Conservation (phyloP, 2,113 vertebrate genomes). For the Neoarius graeffei region DNA sequence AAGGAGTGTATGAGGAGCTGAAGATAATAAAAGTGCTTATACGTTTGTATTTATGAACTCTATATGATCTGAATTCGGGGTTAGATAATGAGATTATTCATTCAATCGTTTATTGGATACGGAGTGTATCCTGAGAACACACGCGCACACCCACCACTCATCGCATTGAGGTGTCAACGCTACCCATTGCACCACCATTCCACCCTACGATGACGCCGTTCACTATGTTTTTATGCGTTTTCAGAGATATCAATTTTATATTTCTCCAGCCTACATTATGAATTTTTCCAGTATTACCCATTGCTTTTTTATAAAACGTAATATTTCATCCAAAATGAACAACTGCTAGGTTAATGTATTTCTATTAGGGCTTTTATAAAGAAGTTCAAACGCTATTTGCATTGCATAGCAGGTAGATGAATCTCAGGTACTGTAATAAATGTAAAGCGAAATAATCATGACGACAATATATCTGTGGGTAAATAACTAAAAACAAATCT, state of each 20-base stretch:
- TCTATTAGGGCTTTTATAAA: background rate
- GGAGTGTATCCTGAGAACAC: background rate
- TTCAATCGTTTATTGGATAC: background rate
- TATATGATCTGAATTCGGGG: background rate
- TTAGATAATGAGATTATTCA: background rate
- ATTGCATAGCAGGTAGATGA: constrained; percentile 4
- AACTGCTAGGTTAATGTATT: background rate
- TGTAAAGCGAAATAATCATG: background rate
- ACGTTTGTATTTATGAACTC: background rate
- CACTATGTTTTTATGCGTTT: background rate
- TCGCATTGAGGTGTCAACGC: background rate
- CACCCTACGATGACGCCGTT: background rate
- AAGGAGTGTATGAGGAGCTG: background rate
- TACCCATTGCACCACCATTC: background rate
- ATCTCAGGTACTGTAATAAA: background rate
- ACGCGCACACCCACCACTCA: background rate
- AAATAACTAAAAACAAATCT: constrained; percentile 5
- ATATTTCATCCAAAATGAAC: background rate
- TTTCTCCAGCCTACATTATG: background rate
- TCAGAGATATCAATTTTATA: background rate
- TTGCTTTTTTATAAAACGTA: background rate
- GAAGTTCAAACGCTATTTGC: background rate
- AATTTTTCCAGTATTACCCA: background rate
- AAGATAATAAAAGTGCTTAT: background rate
- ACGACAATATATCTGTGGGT: background rate